phyloP scores from a whole-genome alignment of 1,140 invertebrate genomes.

The Papilio dardanus region DNA sequence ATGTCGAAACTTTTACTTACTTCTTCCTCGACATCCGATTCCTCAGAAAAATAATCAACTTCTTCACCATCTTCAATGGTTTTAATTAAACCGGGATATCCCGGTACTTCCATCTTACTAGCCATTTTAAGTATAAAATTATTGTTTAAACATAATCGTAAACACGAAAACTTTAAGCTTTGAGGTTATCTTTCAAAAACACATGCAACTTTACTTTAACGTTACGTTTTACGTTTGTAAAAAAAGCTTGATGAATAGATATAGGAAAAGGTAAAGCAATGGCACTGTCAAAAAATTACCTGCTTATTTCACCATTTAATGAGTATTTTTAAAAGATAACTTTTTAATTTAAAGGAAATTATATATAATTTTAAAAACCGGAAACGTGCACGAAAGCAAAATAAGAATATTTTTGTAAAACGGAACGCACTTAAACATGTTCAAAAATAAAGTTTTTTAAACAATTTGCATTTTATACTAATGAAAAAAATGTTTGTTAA shows the following conservation, averaged over 20 bases:
- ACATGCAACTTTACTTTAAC: slow-evolving; percentile 42
- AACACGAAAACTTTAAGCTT: not conserved
- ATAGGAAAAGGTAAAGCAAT: not conserved
- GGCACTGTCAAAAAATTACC: too few relatives aligned
- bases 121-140: slow-evolving; percentile 25
- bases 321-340: too few relatives aligned
- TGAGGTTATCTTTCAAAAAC: slow-evolving; percentile 55
- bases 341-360: too few relatives aligned
- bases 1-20: slow-evolving; percentile 72
- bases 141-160: slow-evolving; percentile 43
- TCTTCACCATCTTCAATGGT: slow-evolving; percentile 92
- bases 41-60: slow-evolving; percentile 89
- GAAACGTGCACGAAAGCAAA: too few relatives aligned
- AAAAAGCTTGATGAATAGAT: too few relatives aligned
- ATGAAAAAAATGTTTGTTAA: not conserved
- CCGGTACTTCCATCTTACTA: slow-evolving; percentile 53
- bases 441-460: not conserved
- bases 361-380: too few relatives aligned
- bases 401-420: not conserved
- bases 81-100: slow-evolving; percentile 69
- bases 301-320: too few relatives aligned
- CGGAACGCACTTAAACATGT: not conserved
- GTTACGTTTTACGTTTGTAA: slow-evolving; percentile 35
- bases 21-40: slow-evolving; percentile 91
- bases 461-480: not conserved